phyloP scores from a whole-genome alignment of 2,888 invertebrate genomes.

The Tinea pellionella region DNA sequence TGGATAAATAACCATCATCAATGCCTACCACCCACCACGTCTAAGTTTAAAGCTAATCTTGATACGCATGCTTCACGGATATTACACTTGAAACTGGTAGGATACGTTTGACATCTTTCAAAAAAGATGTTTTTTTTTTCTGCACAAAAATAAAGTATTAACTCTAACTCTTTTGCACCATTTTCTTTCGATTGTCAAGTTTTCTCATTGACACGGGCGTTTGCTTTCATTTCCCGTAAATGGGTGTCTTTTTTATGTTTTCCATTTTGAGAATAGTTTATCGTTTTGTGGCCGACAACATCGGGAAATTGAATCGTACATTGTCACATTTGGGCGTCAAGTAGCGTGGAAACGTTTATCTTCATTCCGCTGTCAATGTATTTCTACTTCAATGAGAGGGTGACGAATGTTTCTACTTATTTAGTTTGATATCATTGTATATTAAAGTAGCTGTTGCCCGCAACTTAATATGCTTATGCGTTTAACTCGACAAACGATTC shows the following conservation, averaged over 20 bases:
- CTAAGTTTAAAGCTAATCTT: no score
- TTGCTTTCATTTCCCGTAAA: not conserved
- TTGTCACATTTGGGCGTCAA: not conserved
- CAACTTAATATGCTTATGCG: no score
- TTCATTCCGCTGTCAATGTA: not conserved
- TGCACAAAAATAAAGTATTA: no score
- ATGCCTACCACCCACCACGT: no score
- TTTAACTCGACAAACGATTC: no score
- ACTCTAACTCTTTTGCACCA: not conserved
- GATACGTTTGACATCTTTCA: no score
- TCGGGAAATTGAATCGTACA: conserved; percentile 9
- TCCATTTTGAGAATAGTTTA: not conserved
- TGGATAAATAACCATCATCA: no score
- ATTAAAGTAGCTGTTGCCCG: no score
- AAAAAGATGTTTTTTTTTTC: no score
- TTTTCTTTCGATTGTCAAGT: not conserved
- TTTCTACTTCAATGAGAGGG: not conserved
- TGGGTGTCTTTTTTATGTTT: conserved; percentile 1
- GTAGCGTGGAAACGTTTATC: not conserved
- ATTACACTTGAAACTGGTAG: no score
- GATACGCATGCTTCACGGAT: no score
- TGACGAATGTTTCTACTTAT: not conserved
- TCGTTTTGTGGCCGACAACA: not conserved
- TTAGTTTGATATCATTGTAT: no score
- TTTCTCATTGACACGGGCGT: not conserved